A percentile compares a stretch with the other conserved stretches of the same genome.
phyloP scores from a whole-genome alignment of 2,113 vertebrate genomes.

The Isichthys henryi region DNA sequence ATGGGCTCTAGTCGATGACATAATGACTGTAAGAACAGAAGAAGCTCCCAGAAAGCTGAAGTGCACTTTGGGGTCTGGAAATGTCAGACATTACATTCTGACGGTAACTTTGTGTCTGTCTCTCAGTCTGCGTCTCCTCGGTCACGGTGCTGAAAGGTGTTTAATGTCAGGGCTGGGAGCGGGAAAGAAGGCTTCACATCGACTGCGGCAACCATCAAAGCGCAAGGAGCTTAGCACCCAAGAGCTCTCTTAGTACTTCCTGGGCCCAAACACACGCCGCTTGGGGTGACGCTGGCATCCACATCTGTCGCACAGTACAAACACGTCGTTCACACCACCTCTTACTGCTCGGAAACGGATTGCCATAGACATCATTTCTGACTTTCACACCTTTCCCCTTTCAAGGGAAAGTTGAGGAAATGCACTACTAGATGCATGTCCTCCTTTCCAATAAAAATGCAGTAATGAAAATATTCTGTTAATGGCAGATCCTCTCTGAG shows the following conservation, averaged over 20 bases:
- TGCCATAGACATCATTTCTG: not conserved
- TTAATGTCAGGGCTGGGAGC: not conserved
- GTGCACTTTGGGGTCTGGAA: not conserved
- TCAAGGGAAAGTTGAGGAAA: not conserved
- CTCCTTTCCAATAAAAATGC: not conserved
- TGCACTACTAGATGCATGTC: not conserved
- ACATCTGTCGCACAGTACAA: not conserved
- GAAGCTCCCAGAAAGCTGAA: not conserved
- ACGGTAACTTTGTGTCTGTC: not conserved
- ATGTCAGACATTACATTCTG: not conserved
- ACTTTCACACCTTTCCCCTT: not conserved
- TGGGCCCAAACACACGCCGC: not conserved
- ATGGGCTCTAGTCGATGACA: not conserved
- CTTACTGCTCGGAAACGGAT: not conserved
- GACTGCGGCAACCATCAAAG: not conserved
- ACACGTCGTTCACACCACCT: not conserved
- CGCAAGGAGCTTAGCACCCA: not conserved
- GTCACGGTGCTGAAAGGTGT: not conserved
- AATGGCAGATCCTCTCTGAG: not conserved
- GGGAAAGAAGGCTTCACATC: not conserved
- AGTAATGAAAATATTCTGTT: not conserved
- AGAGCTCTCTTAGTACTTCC: not conserved
- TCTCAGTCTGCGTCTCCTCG: not conserved
- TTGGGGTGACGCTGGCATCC: not conserved
- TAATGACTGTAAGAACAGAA: not conserved